Evolutionary conservation across 2,797 vertebrate genomes (phyloP).

Genomic region (Darevskia mixta): DNA sequence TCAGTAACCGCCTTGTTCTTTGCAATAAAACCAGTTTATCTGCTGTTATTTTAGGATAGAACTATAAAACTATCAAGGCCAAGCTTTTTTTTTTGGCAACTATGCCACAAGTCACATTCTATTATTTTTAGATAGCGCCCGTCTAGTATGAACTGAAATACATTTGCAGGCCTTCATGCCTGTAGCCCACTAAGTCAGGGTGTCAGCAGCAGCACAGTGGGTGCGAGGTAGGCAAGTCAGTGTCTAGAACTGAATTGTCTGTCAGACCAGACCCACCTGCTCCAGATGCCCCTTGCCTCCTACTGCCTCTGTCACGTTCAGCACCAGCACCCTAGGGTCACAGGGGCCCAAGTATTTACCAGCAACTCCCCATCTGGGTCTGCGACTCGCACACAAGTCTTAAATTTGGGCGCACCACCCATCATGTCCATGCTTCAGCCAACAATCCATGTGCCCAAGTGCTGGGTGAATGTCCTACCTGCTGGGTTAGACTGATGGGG

Average conservation of each 20-base stretch:
- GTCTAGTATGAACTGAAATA: not conserved
- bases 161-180: not conserved
- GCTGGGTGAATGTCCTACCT: not conserved
- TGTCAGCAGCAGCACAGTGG: not conserved
- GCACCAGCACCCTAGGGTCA: not conserved
- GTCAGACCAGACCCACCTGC: no score
- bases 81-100: not conserved
- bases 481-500: not conserved
- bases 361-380: not conserved
- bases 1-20: not conserved
- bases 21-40: constrained; percentile 6
- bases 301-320: not conserved
- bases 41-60: not conserved
- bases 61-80: not conserved
- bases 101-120: not conserved
- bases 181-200: not conserved
- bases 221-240: not conserved
- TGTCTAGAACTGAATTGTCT: not conserved
- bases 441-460: not conserved
- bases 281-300: not conserved
- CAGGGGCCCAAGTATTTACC: not conserved
- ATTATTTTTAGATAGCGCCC: no score
- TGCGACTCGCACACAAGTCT: not conserved
- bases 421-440: no score
- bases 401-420: not conserved